Percentiles rank a stretch among this genome's conserved stretches.
Evolutionary conservation across 2,888 invertebrate genomes (phyloP).

Genomic region (Lasioglossum malachurum): DNA sequence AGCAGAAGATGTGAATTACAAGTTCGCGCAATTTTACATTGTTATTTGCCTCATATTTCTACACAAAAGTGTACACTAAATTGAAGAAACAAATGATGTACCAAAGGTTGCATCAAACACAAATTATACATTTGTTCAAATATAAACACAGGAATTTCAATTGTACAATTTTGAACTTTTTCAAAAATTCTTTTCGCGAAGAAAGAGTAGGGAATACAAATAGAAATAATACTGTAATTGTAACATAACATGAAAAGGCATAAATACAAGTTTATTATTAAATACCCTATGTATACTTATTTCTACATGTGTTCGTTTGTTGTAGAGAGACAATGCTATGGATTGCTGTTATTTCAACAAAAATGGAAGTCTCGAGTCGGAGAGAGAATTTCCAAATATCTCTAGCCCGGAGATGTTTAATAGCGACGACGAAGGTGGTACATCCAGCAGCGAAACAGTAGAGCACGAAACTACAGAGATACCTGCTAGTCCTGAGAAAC

Average conservation of each 20-base stretch:
- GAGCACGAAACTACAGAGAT: slow-evolving; percentile 3
- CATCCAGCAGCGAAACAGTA: slow-evolving; percentile 43
- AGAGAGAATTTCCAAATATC: slow-evolving; percentile 67
- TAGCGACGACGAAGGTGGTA: slow-evolving; percentile 78
- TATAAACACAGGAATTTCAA: neutral
- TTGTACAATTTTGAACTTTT: neutral
- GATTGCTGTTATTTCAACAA: slow-evolving; percentile 62
- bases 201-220: neutral
- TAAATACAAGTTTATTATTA: neutral
- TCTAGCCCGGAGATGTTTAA: slow-evolving; percentile 83
- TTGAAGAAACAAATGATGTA: neutral
- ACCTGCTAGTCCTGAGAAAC: slow-evolving; percentile 63
- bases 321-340: slow-evolving; percentile 71
- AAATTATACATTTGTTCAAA: neutral
- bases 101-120: neutral
- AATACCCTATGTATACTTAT: neutral
- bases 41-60: no score
- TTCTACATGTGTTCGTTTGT: neutral
- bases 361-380: slow-evolving; percentile 47
- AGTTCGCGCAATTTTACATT: no score
- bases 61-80: neutral
- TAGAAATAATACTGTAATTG: neutral
- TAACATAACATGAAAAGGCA: neutral
- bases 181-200: neutral
- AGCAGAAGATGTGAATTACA: no score